These are phyloP conservation scores for Polydrusus pterygomalis DNA, from an alignment of 2,888 invertebrate genomes.

Conservation along the genomic window DNA sequence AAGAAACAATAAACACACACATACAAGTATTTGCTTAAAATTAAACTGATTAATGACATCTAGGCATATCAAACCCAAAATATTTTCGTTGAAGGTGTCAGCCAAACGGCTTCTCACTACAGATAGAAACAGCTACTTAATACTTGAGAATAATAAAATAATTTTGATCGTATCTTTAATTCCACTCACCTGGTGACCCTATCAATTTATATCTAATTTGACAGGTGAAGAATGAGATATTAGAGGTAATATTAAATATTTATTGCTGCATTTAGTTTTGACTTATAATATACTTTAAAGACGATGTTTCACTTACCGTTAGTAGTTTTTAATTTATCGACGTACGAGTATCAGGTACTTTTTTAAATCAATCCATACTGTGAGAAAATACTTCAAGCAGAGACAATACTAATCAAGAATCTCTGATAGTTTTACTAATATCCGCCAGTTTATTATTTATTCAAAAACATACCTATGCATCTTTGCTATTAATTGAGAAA, in stretches of 20 bases:
- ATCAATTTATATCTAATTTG: slow-evolving; percentile 46
- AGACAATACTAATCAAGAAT: too few relatives aligned
- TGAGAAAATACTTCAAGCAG: neutral
- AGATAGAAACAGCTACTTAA: slow-evolving; percentile 9
- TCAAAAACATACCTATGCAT: too few relatives aligned
- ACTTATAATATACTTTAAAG: slow-evolving; percentile 4
- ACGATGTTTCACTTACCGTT: slow-evolving; percentile 8
- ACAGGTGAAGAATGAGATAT: slow-evolving; percentile 47
- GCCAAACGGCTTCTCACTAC: neutral
- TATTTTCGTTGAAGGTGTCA: slow-evolving; percentile 2
- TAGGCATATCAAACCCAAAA: slow-evolving; percentile 1
- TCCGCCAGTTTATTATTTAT: too few relatives aligned
- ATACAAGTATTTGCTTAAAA: neutral
- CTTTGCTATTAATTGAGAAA: too few relatives aligned
- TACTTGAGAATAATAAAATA: slow-evolving; percentile 18
- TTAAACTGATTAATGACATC: neutral
- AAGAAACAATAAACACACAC: too few relatives aligned
- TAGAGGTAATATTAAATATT: slow-evolving; percentile 31
- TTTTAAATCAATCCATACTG: slow-evolving; percentile 3
- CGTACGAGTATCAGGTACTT: neutral
- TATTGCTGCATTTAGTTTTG: slow-evolving; percentile 21
- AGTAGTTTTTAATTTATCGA: slow-evolving; percentile 6
- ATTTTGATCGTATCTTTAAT: slow-evolving; percentile 38
- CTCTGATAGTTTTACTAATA: too few relatives aligned
- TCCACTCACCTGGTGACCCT: slow-evolving; percentile 35